Conservation (phyloP, 2,888 invertebrate genomes). For the Cylloceria caligata region DNA sequence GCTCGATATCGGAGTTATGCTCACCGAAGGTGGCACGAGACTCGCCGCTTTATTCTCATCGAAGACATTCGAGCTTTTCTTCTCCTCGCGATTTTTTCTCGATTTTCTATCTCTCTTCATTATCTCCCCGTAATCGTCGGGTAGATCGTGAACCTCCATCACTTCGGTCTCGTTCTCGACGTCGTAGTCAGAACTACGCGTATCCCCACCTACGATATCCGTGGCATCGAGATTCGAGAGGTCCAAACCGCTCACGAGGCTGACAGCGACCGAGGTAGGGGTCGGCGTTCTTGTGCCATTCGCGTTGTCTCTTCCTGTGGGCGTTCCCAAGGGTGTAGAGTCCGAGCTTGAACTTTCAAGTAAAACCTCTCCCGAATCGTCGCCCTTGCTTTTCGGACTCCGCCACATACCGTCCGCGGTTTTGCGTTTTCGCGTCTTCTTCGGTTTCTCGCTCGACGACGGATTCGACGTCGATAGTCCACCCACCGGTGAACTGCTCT, state of each 20-base stretch:
- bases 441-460: constrained; percentile 84
- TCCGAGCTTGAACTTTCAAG: constrained; percentile 88
- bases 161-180: constrained; percentile 86
- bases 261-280: constrained; percentile 83
- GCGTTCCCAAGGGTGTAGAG: constrained; percentile 87
- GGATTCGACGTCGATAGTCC: constrained; percentile 69
- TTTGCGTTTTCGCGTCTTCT: constrained; percentile 87
- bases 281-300: constrained; percentile 85
- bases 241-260: constrained; percentile 84
- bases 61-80: constrained; percentile 85
- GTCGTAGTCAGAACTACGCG: constrained; percentile 87
- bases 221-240: constrained; percentile 88
- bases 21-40: constrained; percentile 87
- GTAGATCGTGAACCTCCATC: constrained; percentile 85
- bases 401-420: constrained; percentile 87
- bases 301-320: constrained; percentile 84
- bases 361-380: constrained; percentile 85
- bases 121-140: constrained; percentile 88
- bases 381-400: constrained; percentile 88
- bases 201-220: constrained; percentile 86
- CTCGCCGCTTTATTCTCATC: constrained; percentile 86
- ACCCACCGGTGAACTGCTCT: constrained; percentile 73
- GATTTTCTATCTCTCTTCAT: constrained; percentile 87
- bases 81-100: constrained; percentile 86
- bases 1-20: constrained; percentile 87